Base-by-base conservation (phyloP, 2,113 vertebrate genomes). In the Zapus hudsonius region DNA sequence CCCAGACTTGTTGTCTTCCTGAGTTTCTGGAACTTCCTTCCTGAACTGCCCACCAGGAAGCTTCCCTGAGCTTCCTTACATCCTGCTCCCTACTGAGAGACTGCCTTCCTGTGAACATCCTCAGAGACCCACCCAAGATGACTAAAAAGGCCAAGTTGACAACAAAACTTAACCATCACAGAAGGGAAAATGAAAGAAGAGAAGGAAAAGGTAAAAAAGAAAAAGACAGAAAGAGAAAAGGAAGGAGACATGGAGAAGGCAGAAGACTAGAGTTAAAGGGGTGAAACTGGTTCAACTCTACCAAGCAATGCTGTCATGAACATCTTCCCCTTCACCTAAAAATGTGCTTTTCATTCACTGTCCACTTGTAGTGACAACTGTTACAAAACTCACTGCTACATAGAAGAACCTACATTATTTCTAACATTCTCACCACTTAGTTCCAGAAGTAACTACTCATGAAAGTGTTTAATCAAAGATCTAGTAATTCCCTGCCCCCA, bases 281-380 rank as follows among this genome's bases (percentile, higher is more conserved):
- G 11, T 63, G 27, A 80, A 23, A 40, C 25, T 69, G 1, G 0
- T 25, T 70, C 36, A 17, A 36, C 42, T n/a, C 33, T 47, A 22
- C 16, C 6, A 33, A 78, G 25, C 29, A 47, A 23, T 1, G 1
- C 31, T 15, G 23, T 27, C 25, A 6, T 33, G 74, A 42, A 2
- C 12, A 59, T 33, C n/a, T n/a, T 75, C 11, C 29, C 44, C 36
- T 1, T 20, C 29, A 23, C 3, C 7, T 11, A 27, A 44, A 42
- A 3, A 1, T 57, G 6, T 61, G n/a, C 25, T 9, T n/a, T 4
- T 44, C 55, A 47, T 22, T n/a, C 22, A 4, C 6, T 38, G 44
- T 57, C n/a, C 22, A 31, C 0, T 15, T 22, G 7, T 38, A 23
- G 2, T 10, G 23, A 52, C 25, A 33, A 0, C 25, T 22, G 3